Conservation (phyloP, 2,797 vertebrate species). For the Coccyzus lansbergi region DNA sequence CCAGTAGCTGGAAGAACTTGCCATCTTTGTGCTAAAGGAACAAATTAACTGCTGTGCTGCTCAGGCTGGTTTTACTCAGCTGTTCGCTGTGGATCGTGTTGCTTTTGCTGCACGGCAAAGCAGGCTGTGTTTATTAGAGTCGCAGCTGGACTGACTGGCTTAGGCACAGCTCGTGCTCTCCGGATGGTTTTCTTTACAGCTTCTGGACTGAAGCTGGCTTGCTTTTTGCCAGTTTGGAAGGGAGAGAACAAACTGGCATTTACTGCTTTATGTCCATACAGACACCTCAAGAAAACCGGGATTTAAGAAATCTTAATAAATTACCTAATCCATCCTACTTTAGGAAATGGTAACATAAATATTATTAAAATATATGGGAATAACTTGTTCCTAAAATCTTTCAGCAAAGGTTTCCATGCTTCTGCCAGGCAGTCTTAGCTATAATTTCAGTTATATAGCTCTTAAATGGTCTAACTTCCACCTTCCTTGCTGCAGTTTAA, state of each 20-base stretch:
- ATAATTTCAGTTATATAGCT: background rate
- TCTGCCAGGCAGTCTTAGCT: background rate
- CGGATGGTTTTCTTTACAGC: fast-evolving
- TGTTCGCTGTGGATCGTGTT: background rate
- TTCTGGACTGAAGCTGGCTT: background rate
- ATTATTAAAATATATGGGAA: background rate
- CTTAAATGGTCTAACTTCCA: background rate
- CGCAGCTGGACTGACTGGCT: background rate
- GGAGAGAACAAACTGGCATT: background rate
- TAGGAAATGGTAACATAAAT: background rate
- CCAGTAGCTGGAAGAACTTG: background rate
- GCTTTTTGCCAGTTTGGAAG: background rate
- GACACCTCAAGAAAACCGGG: background rate
- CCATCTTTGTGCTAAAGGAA: background rate
- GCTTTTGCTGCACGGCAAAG: background rate
- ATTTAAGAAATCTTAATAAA: background rate
- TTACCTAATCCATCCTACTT: background rate
- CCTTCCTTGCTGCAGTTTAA: background rate
- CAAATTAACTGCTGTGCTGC: background rate
- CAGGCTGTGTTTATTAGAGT: background rate
- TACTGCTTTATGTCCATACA: background rate
- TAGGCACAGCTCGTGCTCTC: background rate
- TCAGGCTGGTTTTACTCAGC: background rate
- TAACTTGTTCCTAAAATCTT: background rate
- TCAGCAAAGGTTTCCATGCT: background rate